phyloP scores from a whole-genome alignment of 2,113 vertebrate genomes.

The Corythoichthys intestinalis region DNA sequence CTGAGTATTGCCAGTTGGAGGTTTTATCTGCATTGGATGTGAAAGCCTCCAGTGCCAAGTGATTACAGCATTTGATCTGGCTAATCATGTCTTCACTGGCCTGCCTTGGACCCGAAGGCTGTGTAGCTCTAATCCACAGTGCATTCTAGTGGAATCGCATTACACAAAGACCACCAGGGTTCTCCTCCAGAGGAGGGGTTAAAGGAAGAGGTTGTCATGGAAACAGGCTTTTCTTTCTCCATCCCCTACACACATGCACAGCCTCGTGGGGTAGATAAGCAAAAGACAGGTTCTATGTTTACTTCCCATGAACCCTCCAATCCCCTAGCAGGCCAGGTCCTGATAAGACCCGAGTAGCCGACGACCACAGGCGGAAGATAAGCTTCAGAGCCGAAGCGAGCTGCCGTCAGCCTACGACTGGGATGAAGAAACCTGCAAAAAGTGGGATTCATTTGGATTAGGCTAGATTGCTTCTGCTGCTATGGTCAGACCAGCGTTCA shows the following conservation, averaged over 20 bases:
- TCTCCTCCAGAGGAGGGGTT: slow-evolving; percentile 60
- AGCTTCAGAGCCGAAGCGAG: slow-evolving; percentile 62
- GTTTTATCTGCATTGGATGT: slow-evolving; percentile 72
- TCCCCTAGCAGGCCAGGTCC: slow-evolving; percentile 68
- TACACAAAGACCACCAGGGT: slow-evolving; percentile 78
- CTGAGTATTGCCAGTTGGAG: slow-evolving; percentile 71
- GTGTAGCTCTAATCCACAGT: slow-evolving; percentile 73
- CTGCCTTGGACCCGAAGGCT: slow-evolving; percentile 66
- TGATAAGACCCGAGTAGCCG: slow-evolving; percentile 71
- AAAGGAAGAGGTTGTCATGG: slow-evolving; percentile 71
- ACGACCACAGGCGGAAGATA: slow-evolving; percentile 70
- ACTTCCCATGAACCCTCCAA: slow-evolving; percentile 66
- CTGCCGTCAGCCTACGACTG: slow-evolving; percentile 62
- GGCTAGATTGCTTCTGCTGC: slow-evolving; percentile 60
- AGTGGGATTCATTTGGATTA: slow-evolving; percentile 77
- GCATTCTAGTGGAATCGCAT: slow-evolving; percentile 77
- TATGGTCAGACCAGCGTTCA: slow-evolving; percentile 68
- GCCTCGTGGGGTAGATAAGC: slow-evolving; percentile 68
- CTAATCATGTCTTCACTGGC: slow-evolving; percentile 78
- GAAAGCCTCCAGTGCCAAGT: slow-evolving; percentile 72
- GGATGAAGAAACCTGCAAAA: slow-evolving; percentile 65
- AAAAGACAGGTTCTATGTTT: slow-evolving; percentile 74
- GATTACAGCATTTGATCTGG: slow-evolving; percentile 79
- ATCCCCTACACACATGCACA: slow-evolving; percentile 17
- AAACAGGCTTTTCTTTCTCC: slow-evolving; percentile 62